Base-by-base conservation (phyloP, 2,888 invertebrate genomes). In the Anaspis maculata region DNA sequence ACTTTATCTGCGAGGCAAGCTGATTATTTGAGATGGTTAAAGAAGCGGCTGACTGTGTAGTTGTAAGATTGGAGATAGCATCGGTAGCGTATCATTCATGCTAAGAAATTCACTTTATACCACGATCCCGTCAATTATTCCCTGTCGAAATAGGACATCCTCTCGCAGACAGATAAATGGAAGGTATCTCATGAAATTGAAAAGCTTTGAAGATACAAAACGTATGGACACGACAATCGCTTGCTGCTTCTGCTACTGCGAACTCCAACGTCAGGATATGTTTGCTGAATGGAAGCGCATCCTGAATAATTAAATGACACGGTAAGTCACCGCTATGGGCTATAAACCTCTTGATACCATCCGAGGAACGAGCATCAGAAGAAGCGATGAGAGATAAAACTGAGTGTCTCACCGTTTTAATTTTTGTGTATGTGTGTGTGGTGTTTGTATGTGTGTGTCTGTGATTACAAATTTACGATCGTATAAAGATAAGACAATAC, bases 41-140 rank as follows among this genome's bases (percentile, higher is more conserved):
- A 42, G 39, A 45, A 44, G 37, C 40, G 41, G 38, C 35, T 37
- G 44, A 36, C 37, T 40, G 34, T n/a, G n/a, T 9, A 5, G 19
- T 34, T 41, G 43, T 41, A 37, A 39, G 44, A 49, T 44, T 42
- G 35, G 15, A 49, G 54, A 56, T 53, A 47, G 39, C 44, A 52
- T 50, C 50, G 46, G 41, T 37, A 43, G 38, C 39, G 48, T 48
- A 56, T 57, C 54, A 52, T 53, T 57, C 55, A 57, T 55, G 56
- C 54, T 56, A 54, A 51, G 55, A 51, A n/a, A 57, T 57, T 55
- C 57, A 57, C 54, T 59, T 59, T 56, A 51, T 53, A 54, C 54
- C 50, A 42, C 51, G 55, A 57, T 56, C 57, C 58, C 51, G 59
- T 59, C 60, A 60, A 61, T 61, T 61, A 61, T 57, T 59, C 53